Percentiles rank a stretch among this genome's conserved stretches.
phyloP scores from a whole-genome alignment of 2,113 vertebrate genomes.

The Herpetotheres cachinnans region DNA sequence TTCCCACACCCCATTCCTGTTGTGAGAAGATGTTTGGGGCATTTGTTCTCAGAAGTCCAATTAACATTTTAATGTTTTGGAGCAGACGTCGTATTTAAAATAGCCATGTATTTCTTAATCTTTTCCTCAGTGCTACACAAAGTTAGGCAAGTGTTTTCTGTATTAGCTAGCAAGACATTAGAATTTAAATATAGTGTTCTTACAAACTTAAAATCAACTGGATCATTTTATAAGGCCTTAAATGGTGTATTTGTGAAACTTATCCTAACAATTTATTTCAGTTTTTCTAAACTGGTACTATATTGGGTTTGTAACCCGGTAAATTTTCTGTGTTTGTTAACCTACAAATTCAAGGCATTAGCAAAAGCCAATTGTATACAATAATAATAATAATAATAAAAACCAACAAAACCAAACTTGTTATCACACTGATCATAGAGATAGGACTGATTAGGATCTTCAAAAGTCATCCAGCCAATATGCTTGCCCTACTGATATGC shows the following conservation, averaged over 20 bases:
- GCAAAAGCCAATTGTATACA: background rate
- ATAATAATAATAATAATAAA: background rate
- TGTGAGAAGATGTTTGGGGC: background rate
- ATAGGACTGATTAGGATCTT: background rate
- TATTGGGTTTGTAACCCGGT: background rate
- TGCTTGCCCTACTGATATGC: background rate
- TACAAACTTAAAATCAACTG: background rate
- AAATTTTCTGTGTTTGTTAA: constrained; percentile 18
- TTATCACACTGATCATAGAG: background rate
- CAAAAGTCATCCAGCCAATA: background rate
- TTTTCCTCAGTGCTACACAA: background rate
- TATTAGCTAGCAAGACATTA: background rate
- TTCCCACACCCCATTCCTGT: background rate
- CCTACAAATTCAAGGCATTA: background rate
- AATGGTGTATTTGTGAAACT: background rate
- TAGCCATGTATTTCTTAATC: background rate
- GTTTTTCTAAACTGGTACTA: background rate
- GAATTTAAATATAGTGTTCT: background rate
- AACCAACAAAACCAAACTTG: background rate
- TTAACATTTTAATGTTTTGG: background rate
- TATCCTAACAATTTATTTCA: background rate
- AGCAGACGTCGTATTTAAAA: constrained; percentile 3
- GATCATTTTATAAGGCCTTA: background rate
- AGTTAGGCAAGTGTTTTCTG: background rate
- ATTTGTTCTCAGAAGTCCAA: background rate